Conservation (phyloP, 2,797 vertebrate genomes). For the Remorina albescens region DNA sequence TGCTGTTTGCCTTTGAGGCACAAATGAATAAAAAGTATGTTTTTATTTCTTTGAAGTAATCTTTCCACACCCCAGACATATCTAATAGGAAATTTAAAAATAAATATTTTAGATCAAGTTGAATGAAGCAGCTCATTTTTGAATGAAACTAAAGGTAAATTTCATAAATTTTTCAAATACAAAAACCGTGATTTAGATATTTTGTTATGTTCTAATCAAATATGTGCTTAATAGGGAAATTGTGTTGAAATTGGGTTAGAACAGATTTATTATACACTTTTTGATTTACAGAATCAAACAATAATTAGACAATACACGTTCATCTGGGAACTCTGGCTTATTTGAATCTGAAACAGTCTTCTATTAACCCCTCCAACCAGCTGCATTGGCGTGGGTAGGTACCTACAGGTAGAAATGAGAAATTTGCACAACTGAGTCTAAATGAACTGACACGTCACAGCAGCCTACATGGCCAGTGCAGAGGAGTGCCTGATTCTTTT, state of each 20-base stretch:
- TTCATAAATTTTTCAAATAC: background rate
- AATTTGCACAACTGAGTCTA: constrained; percentile 2
- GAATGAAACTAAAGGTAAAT: constrained; percentile 14
- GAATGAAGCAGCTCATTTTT: too few relatives aligned
- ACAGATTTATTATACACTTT: too few relatives aligned
- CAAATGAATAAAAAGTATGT: constrained; percentile 71
- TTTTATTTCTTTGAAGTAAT: constrained; percentile 80
- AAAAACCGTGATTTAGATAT: constrained; percentile 6
- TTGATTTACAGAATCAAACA: background rate
- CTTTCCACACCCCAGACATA: constrained; percentile 60
- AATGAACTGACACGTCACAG: background rate
- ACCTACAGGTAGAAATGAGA: background rate
- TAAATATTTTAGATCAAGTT: constrained; percentile 67
- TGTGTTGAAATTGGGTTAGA: too few relatives aligned
- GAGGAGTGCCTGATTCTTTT: background rate
- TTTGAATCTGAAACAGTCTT: background rate
- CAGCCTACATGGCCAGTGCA: background rate
- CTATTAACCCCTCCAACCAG: background rate
- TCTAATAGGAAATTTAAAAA: constrained; percentile 76
- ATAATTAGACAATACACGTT: background rate
- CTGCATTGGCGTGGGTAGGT: background rate
- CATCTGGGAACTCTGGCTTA: background rate
- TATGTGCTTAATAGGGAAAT: background rate
- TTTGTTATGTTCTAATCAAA: constrained; percentile 8
- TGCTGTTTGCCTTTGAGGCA: constrained; percentile 74